phyloP scores from a whole-genome alignment of 2,888 invertebrate species.

The Cataglyphis cursor region DNA sequence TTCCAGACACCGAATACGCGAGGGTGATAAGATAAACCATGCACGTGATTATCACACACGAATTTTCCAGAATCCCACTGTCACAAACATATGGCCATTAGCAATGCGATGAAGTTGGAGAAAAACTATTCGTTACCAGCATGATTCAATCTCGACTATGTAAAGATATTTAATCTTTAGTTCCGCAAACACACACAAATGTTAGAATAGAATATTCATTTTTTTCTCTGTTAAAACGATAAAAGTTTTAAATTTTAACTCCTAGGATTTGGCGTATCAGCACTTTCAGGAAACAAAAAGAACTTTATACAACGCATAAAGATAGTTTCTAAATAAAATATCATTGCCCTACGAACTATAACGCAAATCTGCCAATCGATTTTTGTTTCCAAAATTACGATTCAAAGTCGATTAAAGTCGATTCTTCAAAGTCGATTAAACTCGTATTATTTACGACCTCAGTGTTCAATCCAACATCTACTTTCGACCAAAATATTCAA shows the following conservation, averaged over 20 bases:
- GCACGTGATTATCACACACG: conserved; percentile 68
- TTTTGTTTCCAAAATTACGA: conserved; percentile 36
- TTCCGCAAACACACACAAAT: conserved; percentile 19
- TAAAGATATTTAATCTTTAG: conserved; percentile 20
- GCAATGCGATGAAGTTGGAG: conserved; percentile 42
- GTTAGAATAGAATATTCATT: conserved; percentile 4
- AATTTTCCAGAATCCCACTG: conserved; percentile 62
- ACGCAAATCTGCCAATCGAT: neutral
- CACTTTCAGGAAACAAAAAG: conserved; percentile 8
- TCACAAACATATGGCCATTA: conserved; percentile 70
- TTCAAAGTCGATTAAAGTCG: conserved; percentile 35
- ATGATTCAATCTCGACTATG: conserved; percentile 17
- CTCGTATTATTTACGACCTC: too few relatives aligned
- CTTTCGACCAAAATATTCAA: too few relatives aligned
- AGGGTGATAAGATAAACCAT: conserved; percentile 71
- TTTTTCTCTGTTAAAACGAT: neutral
- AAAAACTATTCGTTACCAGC: neutral
- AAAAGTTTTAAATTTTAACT: conserved; percentile 46
- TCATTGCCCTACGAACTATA: neutral
- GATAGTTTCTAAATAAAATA: conserved; percentile 21
- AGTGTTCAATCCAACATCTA: too few relatives aligned
- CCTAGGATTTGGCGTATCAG: conserved; percentile 12
- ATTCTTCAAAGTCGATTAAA: conserved; percentile 34
- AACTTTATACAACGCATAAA: neutral
- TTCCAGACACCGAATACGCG: conserved; percentile 55